Conservation (phyloP, 2,113 vertebrate genomes). For the Parotia lawesii region DNA sequence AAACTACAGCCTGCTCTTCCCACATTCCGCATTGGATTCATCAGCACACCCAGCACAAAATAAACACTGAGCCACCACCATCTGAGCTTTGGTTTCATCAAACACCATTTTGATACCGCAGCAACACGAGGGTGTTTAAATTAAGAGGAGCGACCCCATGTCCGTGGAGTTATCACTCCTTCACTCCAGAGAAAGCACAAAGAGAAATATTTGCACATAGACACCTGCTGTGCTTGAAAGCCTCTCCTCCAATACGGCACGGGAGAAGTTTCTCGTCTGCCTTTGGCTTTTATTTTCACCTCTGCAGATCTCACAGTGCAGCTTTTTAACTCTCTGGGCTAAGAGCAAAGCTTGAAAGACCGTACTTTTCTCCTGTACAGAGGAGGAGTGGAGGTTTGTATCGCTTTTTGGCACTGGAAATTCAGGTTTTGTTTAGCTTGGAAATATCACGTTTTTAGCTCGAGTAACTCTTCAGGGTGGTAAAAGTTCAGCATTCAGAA, state of each 20-base stretch:
- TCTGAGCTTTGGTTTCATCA: neutral
- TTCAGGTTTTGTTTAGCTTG: constrained; percentile 33
- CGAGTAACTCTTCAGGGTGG: neutral
- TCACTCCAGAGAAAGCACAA: neutral
- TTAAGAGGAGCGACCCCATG: rapidly evolving
- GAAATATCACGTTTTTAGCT: neutral
- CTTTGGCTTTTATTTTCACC: neutral
- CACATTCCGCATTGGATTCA: neutral
- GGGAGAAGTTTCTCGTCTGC: neutral
- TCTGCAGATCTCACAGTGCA: neutral
- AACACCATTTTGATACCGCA: neutral
- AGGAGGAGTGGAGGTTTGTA: neutral
- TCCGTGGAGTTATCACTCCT: neutral
- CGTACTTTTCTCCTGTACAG: rapidly evolving
- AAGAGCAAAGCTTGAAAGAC: neutral
- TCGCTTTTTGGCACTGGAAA: neutral
- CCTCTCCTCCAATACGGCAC: rapidly evolving
- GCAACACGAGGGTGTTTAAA: neutral
- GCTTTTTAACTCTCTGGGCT: neutral
- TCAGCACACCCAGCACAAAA: neutral
- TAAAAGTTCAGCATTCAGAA: neutral
- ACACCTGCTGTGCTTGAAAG: neutral
- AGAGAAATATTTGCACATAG: neutral
- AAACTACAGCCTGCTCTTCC: neutral
- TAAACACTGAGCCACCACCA: neutral